Conservation (phyloP, 2,113 vertebrate genomes). For the Onychostoma macrolepis region DNA sequence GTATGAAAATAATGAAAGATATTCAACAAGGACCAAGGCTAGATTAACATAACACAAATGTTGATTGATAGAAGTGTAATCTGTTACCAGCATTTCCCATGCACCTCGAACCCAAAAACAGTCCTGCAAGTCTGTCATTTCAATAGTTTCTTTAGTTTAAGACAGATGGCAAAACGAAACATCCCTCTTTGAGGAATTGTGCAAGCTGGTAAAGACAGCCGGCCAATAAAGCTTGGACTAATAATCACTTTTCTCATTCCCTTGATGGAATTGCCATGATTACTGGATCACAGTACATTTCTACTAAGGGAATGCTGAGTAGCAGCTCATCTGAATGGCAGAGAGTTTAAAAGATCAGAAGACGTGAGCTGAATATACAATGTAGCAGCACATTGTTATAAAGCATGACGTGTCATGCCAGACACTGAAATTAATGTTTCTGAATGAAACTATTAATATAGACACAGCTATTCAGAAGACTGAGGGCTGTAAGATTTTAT, state of each 20-base stretch:
- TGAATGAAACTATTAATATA: not conserved
- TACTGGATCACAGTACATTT: conserved; percentile 25
- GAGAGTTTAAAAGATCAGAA: conserved; percentile 12
- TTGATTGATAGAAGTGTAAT: not conserved
- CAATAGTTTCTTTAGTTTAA: conserved; percentile 9
- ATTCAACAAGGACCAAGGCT: not conserved
- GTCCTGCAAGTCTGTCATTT: not conserved
- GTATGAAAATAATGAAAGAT: not conserved
- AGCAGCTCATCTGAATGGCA: not conserved
- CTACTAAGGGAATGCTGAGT: conserved; percentile 29
- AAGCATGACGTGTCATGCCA: not conserved
- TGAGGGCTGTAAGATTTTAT: not conserved
- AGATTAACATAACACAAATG: not conserved
- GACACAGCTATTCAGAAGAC: not conserved
- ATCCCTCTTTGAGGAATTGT: conserved; percentile 10
- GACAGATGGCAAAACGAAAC: conserved; percentile 42
- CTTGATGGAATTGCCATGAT: conserved; percentile 42
- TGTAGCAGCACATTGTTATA: not conserved
- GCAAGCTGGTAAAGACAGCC: conserved; percentile 26
- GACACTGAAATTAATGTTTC: not conserved
- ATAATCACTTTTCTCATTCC: conserved; percentile 27
- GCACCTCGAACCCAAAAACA: conserved; percentile 1
- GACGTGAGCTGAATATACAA: not conserved
- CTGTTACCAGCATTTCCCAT: not conserved
- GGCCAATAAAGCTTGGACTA: conserved; percentile 30